Base-by-base conservation (phyloP, 2,888 invertebrate species). In the Elaeidobius kamerunicus region DNA sequence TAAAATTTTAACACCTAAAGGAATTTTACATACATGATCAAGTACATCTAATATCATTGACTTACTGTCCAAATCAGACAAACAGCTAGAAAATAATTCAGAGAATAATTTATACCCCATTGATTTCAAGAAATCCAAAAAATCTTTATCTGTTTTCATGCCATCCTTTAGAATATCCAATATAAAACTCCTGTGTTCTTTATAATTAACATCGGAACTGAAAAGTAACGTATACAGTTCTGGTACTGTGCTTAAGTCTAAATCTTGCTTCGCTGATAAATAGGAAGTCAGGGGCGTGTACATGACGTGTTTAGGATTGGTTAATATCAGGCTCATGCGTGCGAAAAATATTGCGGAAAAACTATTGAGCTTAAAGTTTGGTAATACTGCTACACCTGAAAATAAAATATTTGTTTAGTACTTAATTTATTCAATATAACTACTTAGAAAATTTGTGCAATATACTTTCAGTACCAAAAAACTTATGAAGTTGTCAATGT, bases 201-300 rank as follows among this genome's bases (percentile, higher is more conserved):
- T 77, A 46, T 81, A 78, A 61, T 86, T 81, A 0, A 88, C 76
- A 49, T 88, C 86, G 7, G 85, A 79, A 56, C 88, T 91, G 67
- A 90, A 86, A 66, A 94, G 86, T 28, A 94, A 80, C 44, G 86
- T 85, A 55, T 91, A 83, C 65, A 94, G 85, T 68, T 95, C 94
- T 0, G 95, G 95, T n/a, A 95, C 85, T 2, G 83, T 79, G 11
- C 81, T 78, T 12, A 93, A 75, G 67, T 92, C 85, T 12, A 93
- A 78, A 6, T 79, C 78, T 9, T 86, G 83, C 70, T 91, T 92
- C 0, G 67, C 65, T 1, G 62, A 57, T 16, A 73, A 60, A 61
- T 72, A 71, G 16, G 66, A 65, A 0, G 67, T 65, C n/a, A 95
- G 75, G 0, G 86, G 82, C 60, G 82, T 78, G 71, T 90, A 94